Percentiles rank a stretch among this genome's conserved stretches.
Conservation (phyloP, 2,113 vertebrate genomes). For the Ranitomeya variabilis region DNA sequence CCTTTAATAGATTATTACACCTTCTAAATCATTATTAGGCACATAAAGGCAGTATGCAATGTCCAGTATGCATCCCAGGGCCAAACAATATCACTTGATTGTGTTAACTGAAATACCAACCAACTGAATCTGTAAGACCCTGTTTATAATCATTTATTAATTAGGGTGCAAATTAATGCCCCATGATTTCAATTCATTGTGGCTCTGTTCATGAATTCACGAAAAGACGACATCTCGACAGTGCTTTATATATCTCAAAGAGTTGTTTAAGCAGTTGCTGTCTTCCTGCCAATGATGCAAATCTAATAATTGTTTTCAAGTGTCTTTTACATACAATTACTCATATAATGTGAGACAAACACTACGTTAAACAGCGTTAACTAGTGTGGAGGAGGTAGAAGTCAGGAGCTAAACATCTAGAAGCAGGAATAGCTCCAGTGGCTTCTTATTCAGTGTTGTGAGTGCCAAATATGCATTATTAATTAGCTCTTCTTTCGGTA, state of each 20-base stretch:
- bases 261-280: not conserved
- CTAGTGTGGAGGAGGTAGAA: constrained; percentile 8
- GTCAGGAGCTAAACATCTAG: not conserved
- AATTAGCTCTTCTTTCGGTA: not conserved
- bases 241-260: not conserved
- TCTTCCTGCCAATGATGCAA: not conserved
- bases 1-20: no score
- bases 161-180: not conserved
- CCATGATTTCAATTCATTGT: not conserved
- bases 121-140: not conserved
- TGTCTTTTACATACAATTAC: not conserved
- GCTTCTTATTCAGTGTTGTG: not conserved
- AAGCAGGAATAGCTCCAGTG: not conserved
- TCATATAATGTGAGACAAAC: constrained; percentile 3
- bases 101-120: no score
- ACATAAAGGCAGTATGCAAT: no score
- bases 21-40: no score
- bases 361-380: not conserved
- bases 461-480: not conserved
- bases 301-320: not conserved
- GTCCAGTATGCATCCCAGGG: no score
- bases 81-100: no score
- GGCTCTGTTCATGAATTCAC: not conserved
- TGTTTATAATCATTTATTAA: not conserved
- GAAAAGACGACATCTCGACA: not conserved